Conservation (phyloP, 2,888 invertebrate genomes). For the Polia nebulosa region DNA sequence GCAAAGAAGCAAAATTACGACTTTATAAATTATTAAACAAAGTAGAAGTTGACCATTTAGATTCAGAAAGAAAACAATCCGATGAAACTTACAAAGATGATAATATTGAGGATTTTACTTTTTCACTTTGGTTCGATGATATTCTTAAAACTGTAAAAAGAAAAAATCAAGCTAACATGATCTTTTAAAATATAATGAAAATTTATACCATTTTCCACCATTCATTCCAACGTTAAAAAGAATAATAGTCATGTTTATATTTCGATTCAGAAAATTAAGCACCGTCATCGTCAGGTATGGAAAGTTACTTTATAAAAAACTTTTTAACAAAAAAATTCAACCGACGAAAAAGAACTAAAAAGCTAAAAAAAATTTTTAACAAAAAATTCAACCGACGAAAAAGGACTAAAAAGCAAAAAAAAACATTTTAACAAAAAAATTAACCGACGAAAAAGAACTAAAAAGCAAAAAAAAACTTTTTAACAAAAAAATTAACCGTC, state of each 20-base stretch:
- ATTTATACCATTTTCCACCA: neutral
- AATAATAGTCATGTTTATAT: neutral
- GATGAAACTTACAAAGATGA: slow-evolving; percentile 5
- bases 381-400: too few relatives aligned
- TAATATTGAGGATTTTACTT: neutral
- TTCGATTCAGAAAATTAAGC: slow-evolving; percentile 5
- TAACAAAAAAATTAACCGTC: too few relatives aligned
- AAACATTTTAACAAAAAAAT: too few relatives aligned
- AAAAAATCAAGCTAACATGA: slow-evolving; percentile 9
- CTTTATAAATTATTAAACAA: neutral
- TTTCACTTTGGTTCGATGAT: neutral
- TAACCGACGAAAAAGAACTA: too few relatives aligned
- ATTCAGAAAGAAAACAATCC: neutral
- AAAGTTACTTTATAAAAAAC: slow-evolving; percentile 8
- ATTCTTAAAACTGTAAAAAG: slow-evolving; percentile 3
- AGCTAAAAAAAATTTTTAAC: too few relatives aligned
- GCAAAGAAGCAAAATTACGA: neutral
- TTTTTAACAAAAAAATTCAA: too few relatives aligned
- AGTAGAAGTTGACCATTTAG: neutral
- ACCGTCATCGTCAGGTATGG: slow-evolving; percentile 7
- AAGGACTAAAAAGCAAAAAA: too few relatives aligned
- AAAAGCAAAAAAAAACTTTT: too few relatives aligned
- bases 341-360: too few relatives aligned
- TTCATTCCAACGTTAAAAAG: neutral
- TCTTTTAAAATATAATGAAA: neutral